These are phyloP conservation scores for Cyanocitta stelleri DNA, from an alignment of 2,113 vertebrate genomes.

Conservation along the genomic window DNA sequence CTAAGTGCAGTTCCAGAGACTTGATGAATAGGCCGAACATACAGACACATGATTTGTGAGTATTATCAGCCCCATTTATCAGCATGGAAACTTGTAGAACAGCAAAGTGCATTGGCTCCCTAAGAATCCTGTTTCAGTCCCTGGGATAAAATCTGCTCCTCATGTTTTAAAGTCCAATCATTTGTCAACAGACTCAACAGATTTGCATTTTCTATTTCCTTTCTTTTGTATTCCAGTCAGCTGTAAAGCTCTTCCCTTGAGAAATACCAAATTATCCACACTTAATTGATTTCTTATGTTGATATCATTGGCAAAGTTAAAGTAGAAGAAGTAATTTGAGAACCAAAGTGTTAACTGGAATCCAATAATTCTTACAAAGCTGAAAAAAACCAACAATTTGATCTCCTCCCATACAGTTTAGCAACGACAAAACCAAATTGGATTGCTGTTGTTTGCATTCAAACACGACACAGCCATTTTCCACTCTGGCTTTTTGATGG, in stretches of 20 bases:
- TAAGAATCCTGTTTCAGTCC: background rate
- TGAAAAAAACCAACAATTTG: slow-evolving; percentile 14
- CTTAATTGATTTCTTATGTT: slow-evolving; percentile 36
- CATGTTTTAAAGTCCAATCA: background rate
- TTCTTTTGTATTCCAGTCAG: slow-evolving; percentile 21
- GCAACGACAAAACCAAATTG: background rate
- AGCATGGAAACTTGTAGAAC: background rate
- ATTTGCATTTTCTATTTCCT: slow-evolving; percentile 23
- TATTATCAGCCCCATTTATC: background rate
- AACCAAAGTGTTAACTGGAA: slow-evolving; percentile 13
- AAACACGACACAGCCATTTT: background rate
- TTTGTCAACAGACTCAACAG: background rate
- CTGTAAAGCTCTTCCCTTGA: background rate
- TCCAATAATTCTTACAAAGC: background rate
- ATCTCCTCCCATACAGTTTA: slow-evolving; percentile 3
- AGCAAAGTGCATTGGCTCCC: background rate
- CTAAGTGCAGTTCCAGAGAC: background rate
- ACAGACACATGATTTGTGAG: background rate
- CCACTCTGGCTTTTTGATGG: background rate
- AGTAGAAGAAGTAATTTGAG: slow-evolving; percentile 11
- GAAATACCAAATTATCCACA: slow-evolving; percentile 23
- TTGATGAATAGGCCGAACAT: background rate
- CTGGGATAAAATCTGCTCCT: background rate
- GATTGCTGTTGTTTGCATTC: background rate
- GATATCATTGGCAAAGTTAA: background rate